A percentile compares a stretch with the other conserved stretches of the same genome.
These are phyloP conservation scores for Oscheius sp. DNA, from an alignment of 2,888 invertebrate species.

Conservation along the genomic window DNA sequence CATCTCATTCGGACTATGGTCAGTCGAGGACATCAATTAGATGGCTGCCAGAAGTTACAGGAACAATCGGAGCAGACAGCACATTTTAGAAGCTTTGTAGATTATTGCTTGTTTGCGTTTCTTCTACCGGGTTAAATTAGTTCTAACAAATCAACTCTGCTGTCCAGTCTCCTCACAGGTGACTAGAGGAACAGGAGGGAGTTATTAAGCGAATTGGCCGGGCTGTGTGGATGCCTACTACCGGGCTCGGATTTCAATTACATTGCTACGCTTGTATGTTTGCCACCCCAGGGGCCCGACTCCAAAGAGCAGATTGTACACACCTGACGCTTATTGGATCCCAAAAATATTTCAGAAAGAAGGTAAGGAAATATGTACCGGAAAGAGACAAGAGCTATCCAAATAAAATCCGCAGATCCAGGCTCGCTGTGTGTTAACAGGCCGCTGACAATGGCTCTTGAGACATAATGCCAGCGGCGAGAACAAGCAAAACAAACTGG, in stretches of 20 bases:
- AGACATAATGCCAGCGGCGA: constrained; percentile 33
- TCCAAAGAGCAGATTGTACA: constrained; percentile 30
- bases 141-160: too few species aligned
- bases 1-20: too few species aligned
- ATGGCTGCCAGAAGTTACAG: too few species aligned
- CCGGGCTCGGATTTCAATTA: constrained; percentile 35
- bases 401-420: not conserved
- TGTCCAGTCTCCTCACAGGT: too few species aligned
- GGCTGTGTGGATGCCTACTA: not conserved
- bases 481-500: constrained; percentile 24
- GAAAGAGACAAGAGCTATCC: constrained; percentile 11
- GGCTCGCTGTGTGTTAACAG: constrained; percentile 17
- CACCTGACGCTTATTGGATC: not conserved
- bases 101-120: too few species aligned
- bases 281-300: constrained; percentile 23
- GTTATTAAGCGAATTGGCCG: constrained; percentile 30
- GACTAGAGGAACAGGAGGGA: not conserved
- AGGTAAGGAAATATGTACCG: not conserved
- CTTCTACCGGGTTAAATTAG: too few species aligned
- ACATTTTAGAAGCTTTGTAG: too few species aligned
- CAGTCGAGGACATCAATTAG: too few species aligned
- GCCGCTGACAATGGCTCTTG: constrained; percentile 28
- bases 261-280: constrained; percentile 38
- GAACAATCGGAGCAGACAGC: not conserved
- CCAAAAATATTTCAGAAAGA: not conserved